These are phyloP conservation scores for Carcinoscorpius rotundicauda DNA, from an alignment of 1,140 invertebrate genomes.

Conservation along the genomic window DNA sequence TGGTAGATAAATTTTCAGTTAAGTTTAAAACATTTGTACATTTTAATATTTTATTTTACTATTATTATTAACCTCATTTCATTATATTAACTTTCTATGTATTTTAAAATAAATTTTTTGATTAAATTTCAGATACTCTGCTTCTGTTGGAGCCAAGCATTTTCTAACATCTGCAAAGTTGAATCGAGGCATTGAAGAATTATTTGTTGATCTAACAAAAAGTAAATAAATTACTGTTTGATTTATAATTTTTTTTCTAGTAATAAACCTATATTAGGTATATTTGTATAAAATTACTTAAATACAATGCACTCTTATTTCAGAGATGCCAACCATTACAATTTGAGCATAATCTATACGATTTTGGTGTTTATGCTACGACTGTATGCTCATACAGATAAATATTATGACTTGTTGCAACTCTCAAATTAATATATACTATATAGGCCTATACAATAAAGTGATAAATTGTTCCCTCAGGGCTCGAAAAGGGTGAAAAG, in stretches of 20 bases:
- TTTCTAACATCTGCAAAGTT: constrained; percentile 90
- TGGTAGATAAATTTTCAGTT: too few species aligned
- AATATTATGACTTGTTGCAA: too few species aligned
- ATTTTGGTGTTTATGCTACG: background rate
- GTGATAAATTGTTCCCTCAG: too few species aligned
- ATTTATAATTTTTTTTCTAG: constrained; percentile 7
- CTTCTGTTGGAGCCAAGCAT: constrained; percentile 84
- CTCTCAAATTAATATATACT: too few species aligned
- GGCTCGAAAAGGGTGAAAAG: too few species aligned
- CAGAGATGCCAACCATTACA: background rate
- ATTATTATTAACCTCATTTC: too few species aligned
- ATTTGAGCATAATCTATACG: background rate
- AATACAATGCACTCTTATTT: background rate
- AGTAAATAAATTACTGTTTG: constrained; percentile 28
- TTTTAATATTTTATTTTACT: too few species aligned
- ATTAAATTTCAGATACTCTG: constrained; percentile 56
- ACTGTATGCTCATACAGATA: too few species aligned
- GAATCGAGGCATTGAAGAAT: constrained; percentile 82
- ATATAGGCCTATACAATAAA: too few species aligned
- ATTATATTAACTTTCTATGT: too few species aligned
- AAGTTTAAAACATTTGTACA: too few species aligned
- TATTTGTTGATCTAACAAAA: constrained; percentile 76
- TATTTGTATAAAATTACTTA: background rate
- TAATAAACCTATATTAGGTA: constrained; percentile 5
- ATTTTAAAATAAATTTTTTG: background rate